Base-by-base conservation (phyloP, 92 coral and sea anemone genomes). In the Nematostella vectensis region DNA sequence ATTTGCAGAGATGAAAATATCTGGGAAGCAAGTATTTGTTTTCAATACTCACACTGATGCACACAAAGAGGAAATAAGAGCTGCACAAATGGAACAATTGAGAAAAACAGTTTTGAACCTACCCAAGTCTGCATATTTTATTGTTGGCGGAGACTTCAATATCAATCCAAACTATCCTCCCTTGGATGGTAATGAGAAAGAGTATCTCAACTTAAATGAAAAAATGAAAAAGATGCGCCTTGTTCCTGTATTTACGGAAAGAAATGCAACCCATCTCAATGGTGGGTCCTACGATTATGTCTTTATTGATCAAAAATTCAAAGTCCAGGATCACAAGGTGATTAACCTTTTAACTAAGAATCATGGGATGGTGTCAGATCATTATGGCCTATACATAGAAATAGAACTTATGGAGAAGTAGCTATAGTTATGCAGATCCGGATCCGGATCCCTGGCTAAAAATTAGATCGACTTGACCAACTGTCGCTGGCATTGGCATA, bases 121-220 rank as follows among this genome's bases (percentile, higher is more conserved):
- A 0, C 57, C 77, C 1, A 31, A 19, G 47, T 25, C 71, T 2
- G 48, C 91, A 31, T 63, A 58, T 36, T 8, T 82, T 12, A 48
- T 87, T 23, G 73, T 76, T 0, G 91, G 79, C 19, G 96, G 96
- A 40, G 96, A 87, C 61, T 77, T 77, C 24, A 82, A 82, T 43
- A 71, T 82, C 23, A 70, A 77, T 47, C 82, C 78, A 13, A 57
- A 63, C 15, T 56, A 69, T 17, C 79, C 82, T 3, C 71, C 71
- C 25, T 50, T 54, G n/a, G 63, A 44, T 21, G 70, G 74, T 0
- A 55, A 49, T 47, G 50, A 61, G 17, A 18, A 60, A 50, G 81
- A 67, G 47, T 72, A 67, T 19, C 19, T 21, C 11, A 61, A 74
- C 22, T 25, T 79, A 37, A 26, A 48, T 2, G 28, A 42, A 31